These are phyloP conservation scores for Penaeus monodon DNA, from an alignment of 2,888 invertebrate genomes.

Conservation along the genomic window DNA sequence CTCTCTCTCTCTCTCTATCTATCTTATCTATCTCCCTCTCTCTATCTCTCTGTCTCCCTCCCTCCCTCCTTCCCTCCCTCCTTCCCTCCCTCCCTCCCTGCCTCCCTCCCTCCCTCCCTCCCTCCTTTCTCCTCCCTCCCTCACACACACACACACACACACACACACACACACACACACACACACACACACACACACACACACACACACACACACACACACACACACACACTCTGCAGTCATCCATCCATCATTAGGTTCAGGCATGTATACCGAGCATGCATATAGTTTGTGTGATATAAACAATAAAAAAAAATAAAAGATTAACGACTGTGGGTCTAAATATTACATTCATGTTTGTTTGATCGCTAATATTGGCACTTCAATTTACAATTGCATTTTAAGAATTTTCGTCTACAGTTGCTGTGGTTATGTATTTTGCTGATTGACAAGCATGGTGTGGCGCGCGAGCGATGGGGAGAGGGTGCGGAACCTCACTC, in stretches of 20 bases:
- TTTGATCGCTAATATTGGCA: no score
- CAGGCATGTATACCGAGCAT: no score
- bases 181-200: no score
- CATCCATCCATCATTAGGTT: no score
- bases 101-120: background rate
- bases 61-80: background rate
- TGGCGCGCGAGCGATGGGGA: background rate
- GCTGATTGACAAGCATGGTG: background rate
- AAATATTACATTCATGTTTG: no score
- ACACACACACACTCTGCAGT: no score
- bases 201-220: no score
- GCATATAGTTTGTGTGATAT: no score
- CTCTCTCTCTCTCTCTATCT: background rate
- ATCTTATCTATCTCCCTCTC: background rate
- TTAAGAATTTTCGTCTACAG: background rate
- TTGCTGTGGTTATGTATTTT: background rate
- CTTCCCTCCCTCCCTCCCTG: background rate
- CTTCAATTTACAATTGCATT: background rate
- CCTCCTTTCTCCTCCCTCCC: background rate
- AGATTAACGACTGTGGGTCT: no score
- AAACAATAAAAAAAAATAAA: no score
- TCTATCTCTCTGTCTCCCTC: background rate
- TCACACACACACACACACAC: background rate
- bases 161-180: no score
- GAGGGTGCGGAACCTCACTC: conserved; percentile 4